These are phyloP conservation scores for Dromococcyx pavoninus DNA, from an alignment of 2,797 vertebrate species.

Conservation along the genomic window DNA sequence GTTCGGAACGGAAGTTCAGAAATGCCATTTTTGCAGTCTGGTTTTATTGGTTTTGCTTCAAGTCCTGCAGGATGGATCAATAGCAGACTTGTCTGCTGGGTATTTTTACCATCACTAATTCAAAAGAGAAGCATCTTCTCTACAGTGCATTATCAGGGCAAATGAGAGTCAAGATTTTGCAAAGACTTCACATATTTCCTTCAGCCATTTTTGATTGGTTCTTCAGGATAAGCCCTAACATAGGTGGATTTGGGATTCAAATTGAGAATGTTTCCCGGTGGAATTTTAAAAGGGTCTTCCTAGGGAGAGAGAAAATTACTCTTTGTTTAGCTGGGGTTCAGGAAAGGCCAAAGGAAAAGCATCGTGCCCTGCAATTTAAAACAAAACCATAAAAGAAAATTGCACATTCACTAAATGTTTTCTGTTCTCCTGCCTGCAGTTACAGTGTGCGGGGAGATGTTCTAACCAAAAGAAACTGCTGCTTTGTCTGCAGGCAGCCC, in stretches of 20 bases:
- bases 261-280: neutral
- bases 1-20: neutral
- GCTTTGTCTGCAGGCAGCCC: constrained; percentile 35
- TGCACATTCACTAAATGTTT: neutral
- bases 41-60: neutral
- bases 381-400: neutral
- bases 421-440: neutral
- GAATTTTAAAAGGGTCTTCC: neutral
- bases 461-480: neutral
- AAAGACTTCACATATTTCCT: neutral
- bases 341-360: neutral
- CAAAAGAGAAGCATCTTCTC: neutral
- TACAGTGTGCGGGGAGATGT: neutral
- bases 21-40: neutral
- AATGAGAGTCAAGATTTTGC: neutral
- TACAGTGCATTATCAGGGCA: neutral
- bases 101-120: neutral
- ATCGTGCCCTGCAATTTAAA: neutral
- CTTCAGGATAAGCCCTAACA: neutral
- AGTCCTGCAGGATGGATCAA: neutral
- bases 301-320: neutral
- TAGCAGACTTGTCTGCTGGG: neutral
- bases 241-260: neutral
- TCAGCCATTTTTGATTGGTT: neutral
- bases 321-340: neutral